phyloP scores from a whole-genome alignment of 2,888 invertebrate species.

The Microctonus aethiopoides region DNA sequence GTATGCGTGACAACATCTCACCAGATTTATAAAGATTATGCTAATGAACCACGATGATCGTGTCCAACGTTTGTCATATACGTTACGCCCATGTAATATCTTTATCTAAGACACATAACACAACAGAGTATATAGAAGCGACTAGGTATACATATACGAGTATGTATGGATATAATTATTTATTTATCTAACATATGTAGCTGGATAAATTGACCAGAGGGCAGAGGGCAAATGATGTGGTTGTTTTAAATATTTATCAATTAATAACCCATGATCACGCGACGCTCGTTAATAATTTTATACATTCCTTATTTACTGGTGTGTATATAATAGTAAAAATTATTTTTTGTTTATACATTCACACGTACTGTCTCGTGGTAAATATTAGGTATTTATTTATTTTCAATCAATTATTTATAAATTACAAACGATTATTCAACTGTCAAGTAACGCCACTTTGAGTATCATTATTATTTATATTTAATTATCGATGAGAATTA shows the following conservation, averaged over 20 bases:
- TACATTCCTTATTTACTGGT: background rate
- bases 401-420: background rate
- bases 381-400: background rate
- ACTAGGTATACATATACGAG: background rate
- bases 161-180: background rate
- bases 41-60: conserved; percentile 55
- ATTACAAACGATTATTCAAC: background rate
- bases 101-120: conserved; percentile 48
- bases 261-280: conserved; percentile 45
- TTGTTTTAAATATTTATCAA: conserved; percentile 42
- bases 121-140: conserved; percentile 29
- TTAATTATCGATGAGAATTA: background rate
- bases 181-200: background rate
- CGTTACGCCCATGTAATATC: conserved; percentile 52
- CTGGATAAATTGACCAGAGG: background rate
- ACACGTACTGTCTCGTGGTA: conserved; percentile 24
- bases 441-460: background rate
- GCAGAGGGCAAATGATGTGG: background rate
- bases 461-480: background rate
- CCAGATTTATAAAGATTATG: conserved; percentile 61
- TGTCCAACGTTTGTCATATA: conserved; percentile 47
- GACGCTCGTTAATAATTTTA: conserved; percentile 38
- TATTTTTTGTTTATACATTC: conserved; percentile 21
- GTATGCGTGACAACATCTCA: conserved; percentile 52
- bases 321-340: background rate